These are phyloP conservation scores for Tiaroga cobitis DNA, from an alignment of 2,797 vertebrate genomes.

Conservation along the genomic window DNA sequence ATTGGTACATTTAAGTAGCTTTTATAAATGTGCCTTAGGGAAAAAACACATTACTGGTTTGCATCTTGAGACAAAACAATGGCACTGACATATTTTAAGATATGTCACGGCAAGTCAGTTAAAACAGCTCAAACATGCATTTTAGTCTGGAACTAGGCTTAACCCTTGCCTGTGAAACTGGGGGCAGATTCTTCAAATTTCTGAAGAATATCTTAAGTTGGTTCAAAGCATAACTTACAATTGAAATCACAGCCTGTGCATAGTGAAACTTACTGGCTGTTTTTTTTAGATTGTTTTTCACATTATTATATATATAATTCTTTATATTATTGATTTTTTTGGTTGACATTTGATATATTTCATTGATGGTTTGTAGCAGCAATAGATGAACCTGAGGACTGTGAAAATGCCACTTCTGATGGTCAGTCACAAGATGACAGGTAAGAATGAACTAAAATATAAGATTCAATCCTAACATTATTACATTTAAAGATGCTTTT, in stretches of 20 bases:
- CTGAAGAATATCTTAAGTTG: neutral
- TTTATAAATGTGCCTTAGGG: neutral
- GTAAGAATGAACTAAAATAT: constrained; percentile 60
- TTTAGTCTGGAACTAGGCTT: too few species aligned
- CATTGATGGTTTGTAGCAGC: constrained; percentile 63
- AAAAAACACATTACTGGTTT: too few species aligned
- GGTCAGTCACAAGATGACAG: constrained; percentile 55
- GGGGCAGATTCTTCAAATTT: too few species aligned
- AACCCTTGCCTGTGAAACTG: too few species aligned
- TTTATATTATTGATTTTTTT: constrained; percentile 7
- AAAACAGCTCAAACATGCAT: too few species aligned
- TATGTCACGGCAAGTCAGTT: too few species aligned
- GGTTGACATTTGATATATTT: neutral
- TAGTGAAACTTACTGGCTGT: neutral
- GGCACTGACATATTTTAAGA: too few species aligned
- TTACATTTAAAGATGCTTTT: neutral
- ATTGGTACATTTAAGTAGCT: neutral
- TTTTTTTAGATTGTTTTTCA: constrained; percentile 1
- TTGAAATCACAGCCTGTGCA: neutral
- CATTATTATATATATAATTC: constrained; percentile 10
- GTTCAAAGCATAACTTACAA: neutral
- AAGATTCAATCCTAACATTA: neutral
- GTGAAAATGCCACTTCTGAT: constrained; percentile 63
- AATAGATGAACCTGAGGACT: constrained; percentile 62
- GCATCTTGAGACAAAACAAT: neutral